phyloP scores from a whole-genome alignment of 2,113 vertebrate genomes.

The Peromyscus leucopus region DNA sequence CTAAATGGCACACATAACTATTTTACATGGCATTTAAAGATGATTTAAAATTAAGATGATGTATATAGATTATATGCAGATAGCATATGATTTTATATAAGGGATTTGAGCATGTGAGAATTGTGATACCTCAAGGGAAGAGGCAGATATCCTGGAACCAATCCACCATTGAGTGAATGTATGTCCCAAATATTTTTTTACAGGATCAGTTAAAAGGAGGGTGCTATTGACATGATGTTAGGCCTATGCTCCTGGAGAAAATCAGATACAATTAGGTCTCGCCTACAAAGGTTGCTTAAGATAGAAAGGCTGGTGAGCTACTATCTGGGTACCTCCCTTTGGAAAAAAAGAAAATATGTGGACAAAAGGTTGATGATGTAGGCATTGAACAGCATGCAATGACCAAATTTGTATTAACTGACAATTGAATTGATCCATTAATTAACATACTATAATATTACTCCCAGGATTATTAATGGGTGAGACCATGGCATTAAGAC shows the following conservation, averaged over 20 bases:
- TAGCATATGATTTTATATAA: background rate
- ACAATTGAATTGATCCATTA: background rate
- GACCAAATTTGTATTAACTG: constrained; percentile 18
- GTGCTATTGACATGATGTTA: background rate
- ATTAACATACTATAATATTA: constrained; percentile 35
- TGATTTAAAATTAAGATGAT: background rate
- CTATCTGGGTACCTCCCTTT: background rate
- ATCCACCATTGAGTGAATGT: background rate
- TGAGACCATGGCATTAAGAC: constrained; percentile 23
- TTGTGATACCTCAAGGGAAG: background rate
- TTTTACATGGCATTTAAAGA: background rate
- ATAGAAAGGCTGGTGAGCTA: background rate
- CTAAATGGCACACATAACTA: background rate
- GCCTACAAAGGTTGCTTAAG: background rate
- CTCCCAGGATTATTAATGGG: background rate
- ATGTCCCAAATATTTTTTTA: constrained; percentile 25
- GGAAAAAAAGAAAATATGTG: background rate
- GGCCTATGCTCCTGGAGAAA: constrained; percentile 1
- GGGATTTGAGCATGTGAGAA: background rate
- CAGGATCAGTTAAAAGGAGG: background rate
- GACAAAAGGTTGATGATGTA: background rate
- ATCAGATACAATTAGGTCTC: constrained; percentile 11
- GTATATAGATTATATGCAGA: background rate
- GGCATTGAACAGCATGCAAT: background rate
- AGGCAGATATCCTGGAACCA: background rate